Base-by-base conservation (phyloP, 2,113 vertebrate genomes). In the Chloropsis hardwickii region DNA sequence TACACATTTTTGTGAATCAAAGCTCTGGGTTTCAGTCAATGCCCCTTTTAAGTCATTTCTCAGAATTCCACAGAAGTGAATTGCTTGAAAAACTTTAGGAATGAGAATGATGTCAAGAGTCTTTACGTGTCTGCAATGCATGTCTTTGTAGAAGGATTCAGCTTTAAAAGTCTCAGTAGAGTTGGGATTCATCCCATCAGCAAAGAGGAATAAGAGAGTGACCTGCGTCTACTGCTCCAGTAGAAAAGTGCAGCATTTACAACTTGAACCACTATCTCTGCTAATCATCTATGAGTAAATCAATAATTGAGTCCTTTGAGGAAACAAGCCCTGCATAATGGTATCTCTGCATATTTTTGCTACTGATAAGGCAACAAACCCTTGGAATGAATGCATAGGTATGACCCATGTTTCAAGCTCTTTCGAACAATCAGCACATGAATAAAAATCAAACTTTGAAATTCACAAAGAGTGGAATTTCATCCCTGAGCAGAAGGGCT, bases 401-500 rank as follows among this genome's bases (percentile, higher is more conserved):
- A 47, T 48, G 56, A 95, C 71, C 35, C 44, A 35, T 11, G 42
- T 72, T 86, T 53, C 65, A 72, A 87, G 28, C 23, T 54, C 71
- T 70, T 96, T 91, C 22, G 44, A 85, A 74, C 56, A 74, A 84
- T 71, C 79, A 91, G 56, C 24, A 28, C 72, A 71, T 40, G 78
- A 94, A 97, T 94, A 81, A 87, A 95, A 84, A 79, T 67, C 69
- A 89, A 81, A 79, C 37, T 81, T 44, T 78, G 64, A 53, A 66
- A 81, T 65, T 81, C 89, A 81, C 48, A 72, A 85, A 64, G 69
- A 53, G 6, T 39, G 33, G 82, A 91, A 91, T 91, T 87, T 94
- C 37, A 61, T 37, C 53, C 42, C 37, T 37, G 66, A 37, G 48
- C 66, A 89, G 39, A 27, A 23, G 11, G 60, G 40, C 65, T 84